Conservation (phyloP, 2,113 vertebrate genomes). For the Ceyx melanurus region DNA sequence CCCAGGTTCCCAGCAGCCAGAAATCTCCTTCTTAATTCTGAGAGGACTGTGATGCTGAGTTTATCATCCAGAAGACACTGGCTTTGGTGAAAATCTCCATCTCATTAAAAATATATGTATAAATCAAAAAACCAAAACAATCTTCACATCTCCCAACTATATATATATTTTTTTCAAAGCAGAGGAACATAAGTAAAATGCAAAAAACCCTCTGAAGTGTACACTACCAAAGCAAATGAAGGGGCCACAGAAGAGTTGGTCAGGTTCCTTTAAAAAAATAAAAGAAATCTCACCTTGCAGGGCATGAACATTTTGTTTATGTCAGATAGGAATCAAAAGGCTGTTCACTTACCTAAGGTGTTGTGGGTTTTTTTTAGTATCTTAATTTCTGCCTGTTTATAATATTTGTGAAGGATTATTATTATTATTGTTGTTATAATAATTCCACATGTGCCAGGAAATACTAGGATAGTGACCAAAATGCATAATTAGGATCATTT, state of each 20-base stretch:
- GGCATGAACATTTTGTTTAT: background rate
- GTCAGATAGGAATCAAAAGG: constrained; percentile 22
- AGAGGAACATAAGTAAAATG: background rate
- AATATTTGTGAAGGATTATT: background rate
- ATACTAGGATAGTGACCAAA: background rate
- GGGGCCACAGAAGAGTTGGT: background rate
- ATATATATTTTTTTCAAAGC: background rate
- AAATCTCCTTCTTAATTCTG: background rate
- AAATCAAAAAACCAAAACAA: background rate
- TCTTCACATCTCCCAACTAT: background rate
- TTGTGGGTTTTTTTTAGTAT: background rate
- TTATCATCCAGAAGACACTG: background rate
- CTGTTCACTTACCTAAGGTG: background rate
- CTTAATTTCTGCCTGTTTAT: constrained; percentile 8
- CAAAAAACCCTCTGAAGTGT: background rate
- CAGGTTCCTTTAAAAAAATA: background rate
- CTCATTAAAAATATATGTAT: background rate
- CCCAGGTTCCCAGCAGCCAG: rapidly evolving
- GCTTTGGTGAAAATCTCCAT: background rate
- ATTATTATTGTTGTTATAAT: background rate
- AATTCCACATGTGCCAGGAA: background rate
- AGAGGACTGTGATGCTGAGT: background rate
- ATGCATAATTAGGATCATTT: background rate
- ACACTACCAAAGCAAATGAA: background rate
- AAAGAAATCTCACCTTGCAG: background rate